Evolutionary conservation across 2,888 invertebrate genomes (phyloP), one percentile per base, ranked within the genome.

Genomic region (Masnerella sp.): DNA sequence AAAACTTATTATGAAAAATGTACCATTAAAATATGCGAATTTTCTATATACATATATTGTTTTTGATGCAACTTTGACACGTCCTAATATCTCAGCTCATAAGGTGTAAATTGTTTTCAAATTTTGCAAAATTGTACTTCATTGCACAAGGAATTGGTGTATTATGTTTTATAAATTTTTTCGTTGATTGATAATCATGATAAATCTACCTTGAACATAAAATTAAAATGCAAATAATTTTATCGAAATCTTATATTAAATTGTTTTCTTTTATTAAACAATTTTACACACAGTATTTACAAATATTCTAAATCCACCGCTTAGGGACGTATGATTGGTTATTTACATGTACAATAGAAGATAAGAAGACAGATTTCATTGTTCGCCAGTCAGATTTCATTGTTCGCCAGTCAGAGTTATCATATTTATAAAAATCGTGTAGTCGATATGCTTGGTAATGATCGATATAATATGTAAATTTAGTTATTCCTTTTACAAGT

Each of bases 391-490:
- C 25, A 25, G 4, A 25, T 25, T 25, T 25, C n/a, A n/a, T n/a
- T n/a, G n/a, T 5, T 25, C 25, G 25, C 25, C 25, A 25, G 7
- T 25, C 25, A 25, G 4, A 25, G 4, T 25, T 25, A 7, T 25
- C 25, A 7, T 25, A 25, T 7, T 5, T 25, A 25, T 25, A 5
- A 25, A 25, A 25, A 25, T 25, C 7, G 5, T 4, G 4, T 25
- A 25, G 25, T 7, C 25, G 4, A 25, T 25, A 25, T 25, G 25
- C 25, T n/a, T 32, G 32, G n/a, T 32, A 32, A 32, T 32, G 32
- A n/a, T 32, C 32, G n/a, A 9, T 32, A 32, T 32, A 32, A 32
- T 32, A 32, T 32, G 32, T 32, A 32, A 9, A 32, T 5, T 32
- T n/a, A 2, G 32, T 32, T 9, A 32, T n/a, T 9, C n/a, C 32